Conservation (phyloP, 2,888 invertebrate genomes). For the Emmelina monodactyla region DNA sequence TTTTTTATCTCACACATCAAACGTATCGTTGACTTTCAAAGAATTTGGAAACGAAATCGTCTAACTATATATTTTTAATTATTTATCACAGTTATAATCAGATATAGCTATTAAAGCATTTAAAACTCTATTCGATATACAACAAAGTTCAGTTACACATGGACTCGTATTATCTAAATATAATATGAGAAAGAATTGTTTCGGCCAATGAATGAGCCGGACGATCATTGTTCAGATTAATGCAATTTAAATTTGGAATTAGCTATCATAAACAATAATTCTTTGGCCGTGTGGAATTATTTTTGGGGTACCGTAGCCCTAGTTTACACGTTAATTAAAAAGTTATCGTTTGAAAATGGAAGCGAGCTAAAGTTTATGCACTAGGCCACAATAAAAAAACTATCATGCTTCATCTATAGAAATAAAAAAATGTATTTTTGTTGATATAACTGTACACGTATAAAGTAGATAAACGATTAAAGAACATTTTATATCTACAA, state of each 20-base stretch:
- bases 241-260: constrained; percentile 53
- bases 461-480: no score
- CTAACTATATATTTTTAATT: constrained; percentile 53
- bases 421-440: no score
- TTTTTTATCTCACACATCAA: constrained; percentile 28
- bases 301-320: no score
- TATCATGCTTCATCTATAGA: no score
- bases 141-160: not conserved
- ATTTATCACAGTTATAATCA: constrained; percentile 44
- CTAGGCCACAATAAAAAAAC: no score
- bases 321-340: no score
- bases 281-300: no score
- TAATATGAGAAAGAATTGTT: constrained; percentile 51
- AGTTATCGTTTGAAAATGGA: no score
- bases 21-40: constrained; percentile 47
- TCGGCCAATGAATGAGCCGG: constrained; percentile 47
- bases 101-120: constrained; percentile 3
- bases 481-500: no score
- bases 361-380: no score
- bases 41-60: constrained; percentile 47
- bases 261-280: constrained; percentile 39
- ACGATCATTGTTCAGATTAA: constrained; percentile 45
- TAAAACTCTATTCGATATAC: not conserved
- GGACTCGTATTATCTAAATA: not conserved
- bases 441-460: no score